phyloP scores from a whole-genome alignment of 2,797 vertebrate species.

The Sylvilagus floridanus region DNA sequence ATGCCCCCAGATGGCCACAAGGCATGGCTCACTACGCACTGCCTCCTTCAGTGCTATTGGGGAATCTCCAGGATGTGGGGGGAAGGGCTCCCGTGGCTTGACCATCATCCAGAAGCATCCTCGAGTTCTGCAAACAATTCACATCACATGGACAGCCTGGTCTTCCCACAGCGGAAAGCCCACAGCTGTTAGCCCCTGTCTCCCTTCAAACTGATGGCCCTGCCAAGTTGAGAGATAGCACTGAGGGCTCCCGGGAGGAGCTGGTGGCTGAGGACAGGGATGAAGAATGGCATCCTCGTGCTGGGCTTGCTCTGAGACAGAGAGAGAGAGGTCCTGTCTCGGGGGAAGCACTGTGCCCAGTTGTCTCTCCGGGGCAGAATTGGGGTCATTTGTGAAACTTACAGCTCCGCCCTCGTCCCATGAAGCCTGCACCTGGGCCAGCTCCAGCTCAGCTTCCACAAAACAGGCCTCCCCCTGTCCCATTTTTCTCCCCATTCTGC shows the following conservation, averaged over 20 bases:
- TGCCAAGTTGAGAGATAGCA: slow-evolving; percentile 58
- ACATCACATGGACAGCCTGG: not conserved
- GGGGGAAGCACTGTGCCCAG: not conserved
- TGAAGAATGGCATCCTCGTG: slow-evolving; percentile 29
- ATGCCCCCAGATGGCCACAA: not conserved
- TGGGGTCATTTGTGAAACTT: not conserved
- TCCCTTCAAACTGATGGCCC: slow-evolving; percentile 59
- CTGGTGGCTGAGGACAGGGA: slow-evolving; percentile 21
- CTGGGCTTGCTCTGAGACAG: slow-evolving; percentile 42
- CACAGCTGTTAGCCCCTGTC: slow-evolving; percentile 49
- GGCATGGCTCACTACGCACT: not conserved
- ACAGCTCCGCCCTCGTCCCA: not conserved
- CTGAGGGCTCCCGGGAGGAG: not conserved
- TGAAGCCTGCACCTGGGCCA: not conserved
- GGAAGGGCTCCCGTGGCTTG: not conserved
- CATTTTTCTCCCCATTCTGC: not conserved
- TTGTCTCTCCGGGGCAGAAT: slow-evolving; percentile 13
- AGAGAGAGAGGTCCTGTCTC: slow-evolving; percentile 52
- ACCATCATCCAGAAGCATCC: not conserved
- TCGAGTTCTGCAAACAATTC: slow-evolving; percentile 41
- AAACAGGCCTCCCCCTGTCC: not conserved
- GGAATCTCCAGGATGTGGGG: not conserved
- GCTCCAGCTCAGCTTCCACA: not conserved
- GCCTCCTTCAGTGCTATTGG: not conserved
- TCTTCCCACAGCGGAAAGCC: slow-evolving; percentile 24